Conservation (phyloP, 1,140 invertebrate genomes). For the Scaptomyza montana region DNA sequence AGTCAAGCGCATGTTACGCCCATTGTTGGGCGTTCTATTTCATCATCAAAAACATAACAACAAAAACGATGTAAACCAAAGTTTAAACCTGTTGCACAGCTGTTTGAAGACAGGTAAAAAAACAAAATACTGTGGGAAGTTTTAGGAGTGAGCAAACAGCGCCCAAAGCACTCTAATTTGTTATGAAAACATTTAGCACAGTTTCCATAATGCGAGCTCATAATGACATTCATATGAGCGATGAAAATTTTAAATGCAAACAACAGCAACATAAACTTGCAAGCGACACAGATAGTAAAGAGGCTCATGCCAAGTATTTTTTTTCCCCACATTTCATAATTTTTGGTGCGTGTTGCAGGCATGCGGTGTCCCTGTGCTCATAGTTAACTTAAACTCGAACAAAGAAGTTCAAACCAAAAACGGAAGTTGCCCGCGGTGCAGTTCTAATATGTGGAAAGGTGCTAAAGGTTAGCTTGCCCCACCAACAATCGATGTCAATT, state of each 20-base stretch:
- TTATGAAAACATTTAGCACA: slow-evolving; percentile 71
- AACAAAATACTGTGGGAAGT: slow-evolving; percentile 62
- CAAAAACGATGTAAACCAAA: slow-evolving; percentile 22
- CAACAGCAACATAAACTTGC: slow-evolving; percentile 20
- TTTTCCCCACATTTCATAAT: slow-evolving; percentile 24
- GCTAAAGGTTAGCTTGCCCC: slow-evolving; percentile 35
- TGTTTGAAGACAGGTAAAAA: slow-evolving; percentile 19
- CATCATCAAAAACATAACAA: slow-evolving; percentile 32
- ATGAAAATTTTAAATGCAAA: slow-evolving; percentile 61
- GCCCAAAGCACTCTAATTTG: slow-evolving; percentile 60
- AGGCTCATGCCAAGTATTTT: slow-evolving; percentile 63
- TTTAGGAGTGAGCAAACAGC: slow-evolving; percentile 62
- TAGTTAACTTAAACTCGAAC: slow-evolving; percentile 22
- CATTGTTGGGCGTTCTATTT: slow-evolving; percentile 38
- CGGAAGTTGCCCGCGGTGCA: slow-evolving; percentile 64
- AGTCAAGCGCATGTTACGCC: slow-evolving; percentile 25
- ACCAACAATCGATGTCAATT: slow-evolving; percentile 6
- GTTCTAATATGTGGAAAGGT: slow-evolving; percentile 43
- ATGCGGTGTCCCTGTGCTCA: slow-evolving; percentile 14
- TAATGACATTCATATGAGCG: slow-evolving; percentile 48
- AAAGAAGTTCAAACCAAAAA: slow-evolving; percentile 35
- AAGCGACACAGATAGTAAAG: background rate
- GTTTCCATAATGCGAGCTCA: slow-evolving; percentile 60
- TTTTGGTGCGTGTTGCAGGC: slow-evolving; percentile 18
- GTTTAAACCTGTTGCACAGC: slow-evolving; percentile 47